Base-by-base conservation (phyloP, 2,797 vertebrate species). In the Harpagifer antarcticus region DNA sequence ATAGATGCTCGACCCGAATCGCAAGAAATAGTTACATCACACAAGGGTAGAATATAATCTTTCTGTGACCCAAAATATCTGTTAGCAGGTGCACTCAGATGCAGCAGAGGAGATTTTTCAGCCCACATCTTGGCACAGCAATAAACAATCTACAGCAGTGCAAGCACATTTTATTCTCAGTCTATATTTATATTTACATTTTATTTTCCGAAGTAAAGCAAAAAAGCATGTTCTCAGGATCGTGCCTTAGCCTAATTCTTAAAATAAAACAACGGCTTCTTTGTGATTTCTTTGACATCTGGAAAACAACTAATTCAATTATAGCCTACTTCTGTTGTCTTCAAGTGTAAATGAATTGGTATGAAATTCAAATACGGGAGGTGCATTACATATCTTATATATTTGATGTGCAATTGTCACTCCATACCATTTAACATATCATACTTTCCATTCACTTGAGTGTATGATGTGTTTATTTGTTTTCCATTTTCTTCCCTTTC, bases 41-140 rank as follows among this genome's bases (percentile, higher is more conserved):
- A 57, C 60, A 61, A 40, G 20, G 59, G 65, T 37, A 68, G 73
- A 68, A 86, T 79, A 1, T 73, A 71, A 73, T 71, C 42, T 40
- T 52, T 47, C 49, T 53, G 47, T 72, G 55, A 49, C 63, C 53
- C 49, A 67, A 56, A 75, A 43, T 78, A 47, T 70, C 43, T 67
- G 27, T 50, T 58, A 73, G 31, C 45, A 62, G 62, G 65, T 68
- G 47, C 54, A 56, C 57, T 66, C 42, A 12, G 54, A 60, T 77
- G 31, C 58, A 69, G 74, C 63, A 60, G 16, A 60, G 40, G 52
- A 64, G 43, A 40, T 57, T 73, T 64, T 70, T 42, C 63, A 72
- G 60, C 81, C 81, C 64, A 75, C 79, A 81, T 68, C 43, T 71
- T 81, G 72, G 67, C 76, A 77, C 47, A 27, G 31, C 49, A 63